phyloP scores from a whole-genome alignment of 2,113 vertebrate species.

The Jaculus jaculus region DNA sequence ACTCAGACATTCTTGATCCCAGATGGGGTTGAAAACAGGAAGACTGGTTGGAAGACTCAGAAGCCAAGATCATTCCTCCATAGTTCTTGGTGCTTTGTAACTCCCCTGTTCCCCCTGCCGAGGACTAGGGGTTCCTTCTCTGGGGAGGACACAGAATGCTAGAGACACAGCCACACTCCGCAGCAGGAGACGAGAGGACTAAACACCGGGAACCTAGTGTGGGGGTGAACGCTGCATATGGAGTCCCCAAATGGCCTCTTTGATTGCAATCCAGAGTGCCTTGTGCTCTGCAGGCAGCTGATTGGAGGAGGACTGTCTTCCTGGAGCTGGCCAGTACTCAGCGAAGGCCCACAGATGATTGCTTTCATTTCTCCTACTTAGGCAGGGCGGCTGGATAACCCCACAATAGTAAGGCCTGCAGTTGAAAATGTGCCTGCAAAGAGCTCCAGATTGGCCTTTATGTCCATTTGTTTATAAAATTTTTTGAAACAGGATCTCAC shows the following conservation, averaged over 20 bases:
- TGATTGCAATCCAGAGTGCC: neutral
- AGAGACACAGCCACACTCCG: neutral
- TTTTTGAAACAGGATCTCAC: neutral
- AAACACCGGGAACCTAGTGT: too few species aligned
- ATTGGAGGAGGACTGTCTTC: too few species aligned
- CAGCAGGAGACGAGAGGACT: too few species aligned
- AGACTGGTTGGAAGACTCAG: neutral
- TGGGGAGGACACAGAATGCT: neutral
- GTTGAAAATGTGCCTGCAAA: neutral
- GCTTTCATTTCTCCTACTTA: neutral
- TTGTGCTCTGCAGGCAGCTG: neutral
- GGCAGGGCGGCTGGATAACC: fast-evolving
- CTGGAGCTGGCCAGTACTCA: fast-evolving
- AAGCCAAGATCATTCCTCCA: too few species aligned
- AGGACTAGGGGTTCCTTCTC: neutral
- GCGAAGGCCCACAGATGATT: neutral
- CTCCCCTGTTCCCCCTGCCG: neutral
- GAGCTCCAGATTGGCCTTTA: neutral
- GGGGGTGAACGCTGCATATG: too few species aligned
- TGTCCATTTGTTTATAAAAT: neutral
- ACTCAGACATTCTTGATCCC: neutral
- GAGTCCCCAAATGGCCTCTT: neutral
- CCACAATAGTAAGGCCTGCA: neutral
- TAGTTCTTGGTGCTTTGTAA: neutral
- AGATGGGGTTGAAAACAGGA: neutral